A percentile compares a stretch with the other conserved stretches of the same genome.
These are phyloP conservation scores for Nephrotoma flavescens DNA, from an alignment of 2,888 invertebrate species.

Conservation along the genomic window DNA sequence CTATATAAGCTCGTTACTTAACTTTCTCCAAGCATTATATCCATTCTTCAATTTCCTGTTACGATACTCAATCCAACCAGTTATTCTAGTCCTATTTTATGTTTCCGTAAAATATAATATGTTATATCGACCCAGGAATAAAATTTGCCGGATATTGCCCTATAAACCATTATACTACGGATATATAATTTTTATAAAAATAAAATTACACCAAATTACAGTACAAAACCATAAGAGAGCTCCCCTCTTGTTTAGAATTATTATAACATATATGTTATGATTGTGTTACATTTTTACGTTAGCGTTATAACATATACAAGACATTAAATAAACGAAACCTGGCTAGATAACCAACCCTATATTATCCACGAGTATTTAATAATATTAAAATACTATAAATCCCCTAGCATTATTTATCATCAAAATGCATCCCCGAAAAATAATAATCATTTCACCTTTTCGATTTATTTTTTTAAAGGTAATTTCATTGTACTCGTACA, in stretches of 20 bases:
- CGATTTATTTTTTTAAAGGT: not conserved
- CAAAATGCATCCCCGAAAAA: not conserved
- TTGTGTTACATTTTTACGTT: not conserved
- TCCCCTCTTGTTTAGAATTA: not conserved
- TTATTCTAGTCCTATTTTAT: not conserved
- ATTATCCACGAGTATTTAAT: not conserved
- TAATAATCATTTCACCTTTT: not conserved
- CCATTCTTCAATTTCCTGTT: no score
- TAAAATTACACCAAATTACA: not conserved
- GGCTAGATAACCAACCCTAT: not conserved
- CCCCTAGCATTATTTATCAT: not conserved
- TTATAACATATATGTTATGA: not conserved
- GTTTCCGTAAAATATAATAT: not conserved
- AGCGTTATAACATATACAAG: not conserved
- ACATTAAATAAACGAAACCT: not conserved
- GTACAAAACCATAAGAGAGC: not conserved
- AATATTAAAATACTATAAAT: not conserved
- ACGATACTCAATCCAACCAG: not conserved
- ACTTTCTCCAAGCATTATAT: no score
- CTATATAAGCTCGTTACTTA: no score
- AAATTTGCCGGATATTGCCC: not conserved
- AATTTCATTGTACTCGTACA: not conserved
- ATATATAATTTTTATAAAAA: not conserved
- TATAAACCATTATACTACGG: not conserved
- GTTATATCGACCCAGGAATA: not conserved